phyloP scores from a whole-genome alignment of 1,140 invertebrate genomes.

The Ridgeia piscesae region DNA sequence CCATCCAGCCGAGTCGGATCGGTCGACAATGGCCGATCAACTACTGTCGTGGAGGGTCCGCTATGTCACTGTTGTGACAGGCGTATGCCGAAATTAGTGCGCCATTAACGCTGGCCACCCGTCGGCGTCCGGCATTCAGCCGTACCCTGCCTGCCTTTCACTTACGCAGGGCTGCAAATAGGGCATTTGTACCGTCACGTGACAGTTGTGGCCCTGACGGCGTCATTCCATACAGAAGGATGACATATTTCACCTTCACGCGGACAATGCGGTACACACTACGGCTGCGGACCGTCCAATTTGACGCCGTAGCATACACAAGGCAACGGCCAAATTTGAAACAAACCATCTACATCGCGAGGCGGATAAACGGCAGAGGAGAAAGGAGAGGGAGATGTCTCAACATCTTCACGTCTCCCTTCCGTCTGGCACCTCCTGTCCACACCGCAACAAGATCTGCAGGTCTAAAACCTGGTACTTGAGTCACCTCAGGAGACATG shows the following conservation, averaged over 20 bases:
- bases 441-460: too few relatives aligned
- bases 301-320: too few relatives aligned
- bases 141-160: background rate
- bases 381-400: too few relatives aligned
- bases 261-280: too few relatives aligned
- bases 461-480: too few relatives aligned
- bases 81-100: background rate
- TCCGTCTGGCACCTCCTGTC: too few relatives aligned
- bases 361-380: too few relatives aligned
- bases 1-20: background rate
- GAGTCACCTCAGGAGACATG: too few relatives aligned
- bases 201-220: background rate
- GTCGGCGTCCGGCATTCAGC: background rate
- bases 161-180: background rate
- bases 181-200: background rate
- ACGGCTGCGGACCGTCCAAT: too few relatives aligned
- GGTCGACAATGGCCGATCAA: background rate
- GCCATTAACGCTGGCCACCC: background rate
- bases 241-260: background rate
- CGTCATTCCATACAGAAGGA: background rate
- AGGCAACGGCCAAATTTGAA: too few relatives aligned
- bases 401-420: too few relatives aligned
- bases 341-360: too few relatives aligned
- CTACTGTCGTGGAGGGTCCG: background rate
- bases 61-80: background rate